Percentiles rank a stretch among this genome's conserved stretches.
Evolutionary conservation across 2,797 vertebrate genomes (phyloP).

Genomic region (Avahi laniger): DNA sequence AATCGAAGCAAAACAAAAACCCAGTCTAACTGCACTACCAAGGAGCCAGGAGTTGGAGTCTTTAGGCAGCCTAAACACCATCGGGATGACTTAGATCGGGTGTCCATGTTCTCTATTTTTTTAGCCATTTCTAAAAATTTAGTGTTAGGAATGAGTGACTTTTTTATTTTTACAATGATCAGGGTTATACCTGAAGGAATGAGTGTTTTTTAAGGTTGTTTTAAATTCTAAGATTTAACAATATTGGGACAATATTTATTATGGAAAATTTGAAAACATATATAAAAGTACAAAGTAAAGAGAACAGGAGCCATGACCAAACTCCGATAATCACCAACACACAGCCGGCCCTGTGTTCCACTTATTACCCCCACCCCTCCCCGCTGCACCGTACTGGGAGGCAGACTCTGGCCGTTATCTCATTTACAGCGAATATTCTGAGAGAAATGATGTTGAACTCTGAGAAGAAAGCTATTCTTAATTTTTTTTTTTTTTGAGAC

Average conservation of each 20-base stretch:
- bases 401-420: background rate
- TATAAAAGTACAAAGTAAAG: background rate
- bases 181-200: background rate
- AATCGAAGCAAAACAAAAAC: background rate
- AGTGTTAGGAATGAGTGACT: background rate
- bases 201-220: background rate
- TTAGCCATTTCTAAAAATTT: background rate
- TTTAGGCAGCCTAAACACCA: fast-evolving
- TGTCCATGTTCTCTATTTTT: background rate
- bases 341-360: background rate
- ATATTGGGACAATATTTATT: background rate
- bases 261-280: background rate
- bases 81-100: fast-evolving
- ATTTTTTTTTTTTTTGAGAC: background rate
- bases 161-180: background rate
- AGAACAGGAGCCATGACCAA: fast-evolving
- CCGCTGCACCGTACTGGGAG: background rate
- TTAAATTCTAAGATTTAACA: background rate
- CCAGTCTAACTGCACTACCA: fast-evolving
- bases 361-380: fast-evolving
- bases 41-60: too few relatives aligned
- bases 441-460: background rate
- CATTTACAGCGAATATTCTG: background rate
- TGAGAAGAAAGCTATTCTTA: background rate
- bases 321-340: background rate